phyloP scores from a whole-genome alignment of 1,140 invertebrate genomes.

The Eufriesea mexicana region DNA sequence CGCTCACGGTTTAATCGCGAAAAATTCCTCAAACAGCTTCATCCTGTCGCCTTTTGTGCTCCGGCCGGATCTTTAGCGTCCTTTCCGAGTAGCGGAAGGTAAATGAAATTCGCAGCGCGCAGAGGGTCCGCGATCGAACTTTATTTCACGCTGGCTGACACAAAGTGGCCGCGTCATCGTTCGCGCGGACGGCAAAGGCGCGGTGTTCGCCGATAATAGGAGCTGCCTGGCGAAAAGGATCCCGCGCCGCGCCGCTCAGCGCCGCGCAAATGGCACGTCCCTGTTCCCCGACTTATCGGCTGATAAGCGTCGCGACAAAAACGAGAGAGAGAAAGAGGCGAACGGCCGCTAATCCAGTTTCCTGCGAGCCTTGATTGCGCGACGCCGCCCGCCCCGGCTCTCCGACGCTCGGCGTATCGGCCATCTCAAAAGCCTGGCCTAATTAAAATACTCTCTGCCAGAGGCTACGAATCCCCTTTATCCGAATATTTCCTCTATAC shows the following conservation, averaged over 20 bases:
- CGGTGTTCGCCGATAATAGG: conserved; percentile 36
- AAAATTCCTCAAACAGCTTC: too few relatives aligned
- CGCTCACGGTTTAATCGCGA: too few relatives aligned
- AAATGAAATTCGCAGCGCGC: neutral
- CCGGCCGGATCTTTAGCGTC: neutral
- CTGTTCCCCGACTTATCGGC: conserved; percentile 51
- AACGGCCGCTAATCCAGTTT: conserved; percentile 51
- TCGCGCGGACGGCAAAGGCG: neutral
- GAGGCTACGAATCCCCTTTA: conserved; percentile 18
- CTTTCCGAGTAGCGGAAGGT: neutral
- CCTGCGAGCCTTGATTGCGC: conserved; percentile 40
- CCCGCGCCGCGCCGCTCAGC: neutral
- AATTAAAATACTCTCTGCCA: conserved; percentile 49
- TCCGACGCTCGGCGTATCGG: conserved; percentile 27
- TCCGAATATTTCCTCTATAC: conserved; percentile 12
- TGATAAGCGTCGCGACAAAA: conserved; percentile 48
- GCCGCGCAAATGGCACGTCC: conserved; percentile 44
- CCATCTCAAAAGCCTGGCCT: conserved; percentile 47
- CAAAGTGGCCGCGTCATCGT: conserved; percentile 24
- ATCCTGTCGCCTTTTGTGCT: too few relatives aligned
- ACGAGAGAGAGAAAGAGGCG: conserved; percentile 13
- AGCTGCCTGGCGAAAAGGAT: conserved; percentile 28
- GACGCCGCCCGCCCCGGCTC: neutral
- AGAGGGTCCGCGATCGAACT: neutral
- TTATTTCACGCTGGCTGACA: conserved; percentile 28